These are phyloP conservation scores for Setipinna tenuifilis DNA, from an alignment of 2,797 vertebrate species.

Conservation along the genomic window DNA sequence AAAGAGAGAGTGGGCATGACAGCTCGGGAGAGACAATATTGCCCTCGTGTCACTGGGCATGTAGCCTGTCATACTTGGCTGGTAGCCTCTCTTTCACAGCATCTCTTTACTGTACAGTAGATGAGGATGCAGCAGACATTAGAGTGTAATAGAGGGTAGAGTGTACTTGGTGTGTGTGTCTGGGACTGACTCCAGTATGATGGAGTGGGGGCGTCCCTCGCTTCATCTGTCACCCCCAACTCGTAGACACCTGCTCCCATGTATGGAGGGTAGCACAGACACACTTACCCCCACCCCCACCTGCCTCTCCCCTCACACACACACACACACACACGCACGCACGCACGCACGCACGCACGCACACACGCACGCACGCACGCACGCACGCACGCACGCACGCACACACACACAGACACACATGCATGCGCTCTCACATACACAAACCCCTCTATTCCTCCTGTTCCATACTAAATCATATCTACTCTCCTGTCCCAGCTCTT, in stretches of 20 bases:
- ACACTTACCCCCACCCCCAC: neutral
- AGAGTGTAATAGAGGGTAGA: neutral
- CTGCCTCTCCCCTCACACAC: no score
- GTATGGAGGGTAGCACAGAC: constrained; percentile 21
- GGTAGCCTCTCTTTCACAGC: neutral
- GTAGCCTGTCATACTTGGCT: neutral
- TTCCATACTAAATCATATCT: constrained; percentile 36
- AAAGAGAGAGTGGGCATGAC: neutral
- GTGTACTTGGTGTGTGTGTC: neutral
- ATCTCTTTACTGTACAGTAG: neutral
- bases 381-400: neutral
- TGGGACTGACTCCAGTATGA: constrained; percentile 9
- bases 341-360: no score
- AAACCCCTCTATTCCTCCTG: neutral
- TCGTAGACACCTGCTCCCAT: constrained; percentile 40
- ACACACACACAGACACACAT: neutral
- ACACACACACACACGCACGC: no score
- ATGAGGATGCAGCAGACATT: neutral
- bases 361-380: no score
- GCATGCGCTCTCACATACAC: neutral
- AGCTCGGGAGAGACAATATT: neutral
- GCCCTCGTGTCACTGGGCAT: neutral
- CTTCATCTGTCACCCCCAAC: constrained; percentile 48
- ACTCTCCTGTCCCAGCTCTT: neutral
- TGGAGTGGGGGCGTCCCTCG: constrained; percentile 25